A percentile compares a stretch with the other conserved stretches of the same genome.
phyloP scores from a whole-genome alignment of 35 echinoderm and acorn worm species.

The Ptychodera flava region DNA sequence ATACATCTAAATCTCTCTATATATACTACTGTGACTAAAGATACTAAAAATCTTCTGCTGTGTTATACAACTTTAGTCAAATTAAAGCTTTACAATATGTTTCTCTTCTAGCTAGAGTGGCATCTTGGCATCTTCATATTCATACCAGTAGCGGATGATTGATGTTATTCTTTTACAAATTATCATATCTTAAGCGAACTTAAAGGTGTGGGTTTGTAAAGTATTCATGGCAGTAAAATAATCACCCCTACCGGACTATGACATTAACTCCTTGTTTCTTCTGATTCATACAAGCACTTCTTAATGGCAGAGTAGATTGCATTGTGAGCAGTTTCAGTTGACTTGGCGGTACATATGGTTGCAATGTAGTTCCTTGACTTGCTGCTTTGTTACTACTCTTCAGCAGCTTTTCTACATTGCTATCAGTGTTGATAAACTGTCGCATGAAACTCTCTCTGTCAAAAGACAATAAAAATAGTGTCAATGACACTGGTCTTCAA shows the following conservation, averaged over 20 bases:
- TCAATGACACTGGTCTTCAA: too few relatives aligned
- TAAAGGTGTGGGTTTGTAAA: too few relatives aligned
- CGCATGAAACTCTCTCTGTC: slow-evolving; percentile 92
- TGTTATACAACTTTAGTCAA: too few relatives aligned
- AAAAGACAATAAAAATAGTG: background rate
- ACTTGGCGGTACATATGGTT: slow-evolving; percentile 24
- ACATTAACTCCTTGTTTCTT: slow-evolving; percentile 80
- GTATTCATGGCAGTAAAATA: background rate
- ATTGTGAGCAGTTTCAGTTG: slow-evolving; percentile 53
- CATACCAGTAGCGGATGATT: too few relatives aligned
- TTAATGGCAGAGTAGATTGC: slow-evolving; percentile 28
- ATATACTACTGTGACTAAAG: too few relatives aligned
- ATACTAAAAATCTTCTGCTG: too few relatives aligned
- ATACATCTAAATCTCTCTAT: too few relatives aligned
- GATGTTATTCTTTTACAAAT: too few relatives aligned
- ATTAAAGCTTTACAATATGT: too few relatives aligned
- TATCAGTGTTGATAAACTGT: slow-evolving; percentile 91
- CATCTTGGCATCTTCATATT: too few relatives aligned
- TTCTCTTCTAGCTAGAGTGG: too few relatives aligned
- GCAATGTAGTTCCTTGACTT: background rate
- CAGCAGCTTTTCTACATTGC: slow-evolving; percentile 81
- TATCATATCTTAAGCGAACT: too few relatives aligned
- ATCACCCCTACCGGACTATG: slow-evolving; percentile 63
- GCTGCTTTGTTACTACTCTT: slow-evolving; percentile 20
- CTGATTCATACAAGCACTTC: slow-evolving; percentile 50